Base-by-base conservation (phyloP, 2,888 invertebrate species). In the Serripes groenlandicus region DNA sequence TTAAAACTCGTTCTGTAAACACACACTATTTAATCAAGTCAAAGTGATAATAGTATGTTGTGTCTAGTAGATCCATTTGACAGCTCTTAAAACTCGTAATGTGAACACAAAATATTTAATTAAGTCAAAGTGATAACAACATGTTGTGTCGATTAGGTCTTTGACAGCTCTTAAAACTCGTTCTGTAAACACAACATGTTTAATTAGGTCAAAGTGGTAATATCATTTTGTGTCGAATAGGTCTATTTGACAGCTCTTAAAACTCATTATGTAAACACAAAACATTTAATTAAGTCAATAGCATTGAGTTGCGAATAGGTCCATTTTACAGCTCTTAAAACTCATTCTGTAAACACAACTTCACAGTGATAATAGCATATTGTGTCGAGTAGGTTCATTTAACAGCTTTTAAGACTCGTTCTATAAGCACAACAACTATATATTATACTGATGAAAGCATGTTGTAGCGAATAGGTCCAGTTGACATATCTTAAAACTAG, bases 201-300 rank as follows among this genome's bases (percentile, higher is more conserved):
- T 7, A 11, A 11, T n/a, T 56, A 56, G 11, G 42, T 42, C 18
- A 42, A 11, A n/a, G n/a, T 42, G 42, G 42, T 42, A 42, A 9
- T 42, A 42, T 11, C 9, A 11, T 9, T 9, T 11, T 11, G 9
- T 18, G 18, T 42, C 42, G 9, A 18, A 18, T 11, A 42, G 11
- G 42, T 42, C 18, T 18, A 42, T 11, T 11, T n/a, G n/a, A n/a
- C 97, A 95, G 21, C 96, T 96, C 37, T 26, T n/a, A 18, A 72
- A 35, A 21, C 26, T 72, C 26, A 26, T 58, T 26, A 58, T 72
- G 28, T 15, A 35, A 35, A 32, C n/a, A n/a, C n/a, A n/a, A n/a
- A n/a, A n/a, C n/a, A n/a, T n/a, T n/a, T n/a, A n/a, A 99, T 99
- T 11, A 99, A 99, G 0, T 99, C 99, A 94, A 94, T 97, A 97